Evolutionary conservation across 1,140 invertebrate genomes (phyloP).

Genomic region (Cherax destructor): DNA sequence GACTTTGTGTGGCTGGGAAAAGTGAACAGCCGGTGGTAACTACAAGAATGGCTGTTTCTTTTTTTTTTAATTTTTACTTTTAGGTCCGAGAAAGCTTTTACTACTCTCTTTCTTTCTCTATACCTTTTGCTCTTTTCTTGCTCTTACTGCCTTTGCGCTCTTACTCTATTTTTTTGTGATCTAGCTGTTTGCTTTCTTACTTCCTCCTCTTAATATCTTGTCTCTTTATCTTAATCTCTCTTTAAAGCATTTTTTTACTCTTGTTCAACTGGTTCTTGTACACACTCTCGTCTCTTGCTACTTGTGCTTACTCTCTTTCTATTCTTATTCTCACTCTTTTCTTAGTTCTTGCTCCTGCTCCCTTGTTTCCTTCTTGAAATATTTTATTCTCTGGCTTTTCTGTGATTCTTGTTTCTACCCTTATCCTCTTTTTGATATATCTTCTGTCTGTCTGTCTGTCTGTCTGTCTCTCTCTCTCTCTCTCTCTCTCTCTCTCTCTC

Average conservation of each 20-base stretch:
- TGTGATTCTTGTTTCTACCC: not conserved
- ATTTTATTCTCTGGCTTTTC: too few relatives aligned
- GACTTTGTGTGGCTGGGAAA: conserved; percentile 10
- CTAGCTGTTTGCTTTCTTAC: too few relatives aligned
- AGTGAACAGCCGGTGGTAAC: conserved; percentile 22
- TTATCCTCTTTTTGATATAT: not conserved
- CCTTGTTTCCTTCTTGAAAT: not conserved
- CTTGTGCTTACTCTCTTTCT: not conserved
- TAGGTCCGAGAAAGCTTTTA: not conserved
- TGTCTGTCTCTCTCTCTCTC: too few relatives aligned
- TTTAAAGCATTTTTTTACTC: not conserved
- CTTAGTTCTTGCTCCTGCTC: not conserved
- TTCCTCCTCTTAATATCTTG: not conserved
- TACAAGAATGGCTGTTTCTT: conserved; percentile 16
- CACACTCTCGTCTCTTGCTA: not conserved
- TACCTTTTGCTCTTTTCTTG: not conserved
- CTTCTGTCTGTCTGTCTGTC: not conserved
- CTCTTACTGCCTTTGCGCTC: not conserved
- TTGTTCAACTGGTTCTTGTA: not conserved
- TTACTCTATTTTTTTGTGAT: not conserved
- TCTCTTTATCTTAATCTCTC: not conserved
- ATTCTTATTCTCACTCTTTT: not conserved
- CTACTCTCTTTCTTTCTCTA: not conserved
- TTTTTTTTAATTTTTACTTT: not conserved
- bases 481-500: not conserved